Percentiles rank a stretch among this genome's conserved stretches.
These are phyloP conservation scores for Stenichneumon culpator DNA, from an alignment of 2,888 invertebrate species.

Conservation along the genomic window DNA sequence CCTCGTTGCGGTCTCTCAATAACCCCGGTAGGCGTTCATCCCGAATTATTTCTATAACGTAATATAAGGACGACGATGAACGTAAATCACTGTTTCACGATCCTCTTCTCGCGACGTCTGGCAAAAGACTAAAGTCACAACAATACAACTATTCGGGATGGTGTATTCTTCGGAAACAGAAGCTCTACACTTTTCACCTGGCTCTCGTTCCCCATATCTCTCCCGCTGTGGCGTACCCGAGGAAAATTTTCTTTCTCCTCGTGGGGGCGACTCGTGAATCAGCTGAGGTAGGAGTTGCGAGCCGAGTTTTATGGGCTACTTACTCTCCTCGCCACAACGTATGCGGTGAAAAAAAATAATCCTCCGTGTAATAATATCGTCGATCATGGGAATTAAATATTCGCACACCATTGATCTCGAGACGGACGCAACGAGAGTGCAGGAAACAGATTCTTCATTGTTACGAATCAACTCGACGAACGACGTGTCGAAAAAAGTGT, in stretches of 20 bases:
- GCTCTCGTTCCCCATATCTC: slow-evolving; percentile 3
- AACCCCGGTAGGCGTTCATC: background rate
- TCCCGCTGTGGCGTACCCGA: slow-evolving; percentile 45
- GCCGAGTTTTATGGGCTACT: slow-evolving; percentile 82
- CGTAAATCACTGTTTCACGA: slow-evolving; percentile 19
- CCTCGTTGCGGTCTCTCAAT: background rate
- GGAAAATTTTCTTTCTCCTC: slow-evolving; percentile 79
- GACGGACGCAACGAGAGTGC: background rate
- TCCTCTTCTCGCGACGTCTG: slow-evolving; percentile 43
- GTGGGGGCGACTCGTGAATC: slow-evolving; percentile 77
- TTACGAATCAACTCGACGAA: background rate
- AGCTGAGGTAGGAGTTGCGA: slow-evolving; percentile 74
- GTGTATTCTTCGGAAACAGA: slow-evolving; percentile 1
- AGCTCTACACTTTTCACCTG: slow-evolving; percentile 48
- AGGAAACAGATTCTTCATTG: background rate
- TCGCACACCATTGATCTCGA: background rate
- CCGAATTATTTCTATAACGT: background rate
- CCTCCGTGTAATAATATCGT: background rate
- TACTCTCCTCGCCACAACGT: slow-evolving; percentile 69
- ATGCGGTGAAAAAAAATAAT: slow-evolving; percentile 38
- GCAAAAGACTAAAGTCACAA: slow-evolving; percentile 69
- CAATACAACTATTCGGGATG: slow-evolving; percentile 37
- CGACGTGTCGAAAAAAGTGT: slow-evolving; percentile 39
- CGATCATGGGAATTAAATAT: slow-evolving; percentile 10
- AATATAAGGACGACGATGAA: background rate